phyloP scores from a whole-genome alignment of 1,140 invertebrate species.

The Teleogryllus occipitalis region DNA sequence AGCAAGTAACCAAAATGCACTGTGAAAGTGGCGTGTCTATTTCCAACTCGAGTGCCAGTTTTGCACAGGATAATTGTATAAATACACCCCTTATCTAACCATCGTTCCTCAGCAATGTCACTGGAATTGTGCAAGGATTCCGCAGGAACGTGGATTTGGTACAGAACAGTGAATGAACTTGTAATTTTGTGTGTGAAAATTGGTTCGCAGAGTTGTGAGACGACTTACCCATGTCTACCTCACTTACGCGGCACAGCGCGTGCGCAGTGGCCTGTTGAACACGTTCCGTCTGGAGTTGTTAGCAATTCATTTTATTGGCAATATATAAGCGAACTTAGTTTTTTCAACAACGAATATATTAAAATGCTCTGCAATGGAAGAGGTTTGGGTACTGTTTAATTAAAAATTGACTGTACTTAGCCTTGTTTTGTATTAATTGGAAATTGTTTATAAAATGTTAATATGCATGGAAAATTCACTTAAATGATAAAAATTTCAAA shows the following conservation, averaged over 20 bases:
- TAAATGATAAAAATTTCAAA: no score
- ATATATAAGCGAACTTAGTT: no score
- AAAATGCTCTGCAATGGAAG: no score
- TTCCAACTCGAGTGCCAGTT: slow-evolving; percentile 22
- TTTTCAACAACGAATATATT: no score
- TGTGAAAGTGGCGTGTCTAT: slow-evolving; percentile 30
- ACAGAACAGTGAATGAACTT: slow-evolving; percentile 19
- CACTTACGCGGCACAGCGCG: slow-evolving; percentile 31
- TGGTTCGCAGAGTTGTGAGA: slow-evolving; percentile 26
- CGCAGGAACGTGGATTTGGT: slow-evolving; percentile 9
- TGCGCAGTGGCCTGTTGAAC: slow-evolving; percentile 26
- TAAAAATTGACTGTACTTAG: no score
- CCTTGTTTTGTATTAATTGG: no score
- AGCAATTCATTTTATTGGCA: no score
- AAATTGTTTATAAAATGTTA: no score
- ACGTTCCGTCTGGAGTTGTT: slow-evolving; percentile 1
- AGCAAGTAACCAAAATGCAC: slow-evolving; percentile 25
- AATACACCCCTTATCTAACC: slow-evolving; percentile 20
- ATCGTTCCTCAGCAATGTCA: slow-evolving; percentile 16
- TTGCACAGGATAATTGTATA: slow-evolving; percentile 20
- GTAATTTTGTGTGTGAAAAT: slow-evolving; percentile 28
- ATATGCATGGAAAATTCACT: no score
- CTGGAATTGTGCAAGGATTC: slow-evolving; percentile 19
- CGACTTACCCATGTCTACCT: slow-evolving; percentile 29
- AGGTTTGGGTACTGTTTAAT: no score